Base-by-base conservation (phyloP, 2,888 invertebrate species). In the Drosophila antonietae region DNA sequence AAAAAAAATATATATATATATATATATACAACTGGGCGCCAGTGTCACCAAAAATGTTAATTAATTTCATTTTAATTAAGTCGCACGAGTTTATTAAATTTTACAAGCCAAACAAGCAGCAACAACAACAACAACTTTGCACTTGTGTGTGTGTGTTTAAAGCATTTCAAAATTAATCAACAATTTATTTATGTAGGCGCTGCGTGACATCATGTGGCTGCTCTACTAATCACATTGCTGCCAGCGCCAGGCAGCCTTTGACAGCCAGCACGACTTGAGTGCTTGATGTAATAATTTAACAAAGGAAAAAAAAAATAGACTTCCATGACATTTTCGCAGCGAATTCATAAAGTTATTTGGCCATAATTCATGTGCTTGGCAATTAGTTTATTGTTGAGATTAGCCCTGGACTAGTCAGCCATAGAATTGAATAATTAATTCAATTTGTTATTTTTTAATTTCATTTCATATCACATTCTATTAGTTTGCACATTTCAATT, bases 51-150 rank as follows among this genome's bases (percentile, higher is more conserved):
- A 67, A 67, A 80, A 73, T 73, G 61, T 59, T 74, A 83, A 88
- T 83, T 88, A 88, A 88, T 82, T 88, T 73, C 23, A 71, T 82
- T 82, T 88, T 74, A 85, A 83, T 82, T 74, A 88, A 82, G 72
- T 74, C 65, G 56, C 75, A 57, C 56, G 68, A 67, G 81, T 63
- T 83, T 63, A 75, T 83, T 75, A 78, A 75, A 81, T 75, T 78
- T 63, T 55, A 59, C 71, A 66, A 52, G 62, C 72, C 39, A 62
- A 66, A 68, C 52, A 73, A 28, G 28, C 28, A 23, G 23, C 23
- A 23, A 4, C 23, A 23, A 23, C 23, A 23, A 70, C 66, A 60
- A 51, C 46, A 57, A 43, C 53, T 2, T 23, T 14, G 23, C 49
- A 3, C 39, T 37, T 18, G 12, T n/a, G n/a, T 41, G 35, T 31